Base-by-base conservation (phyloP, 1,140 invertebrate genomes). In the Pseudomyrmex flavicornis region DNA sequence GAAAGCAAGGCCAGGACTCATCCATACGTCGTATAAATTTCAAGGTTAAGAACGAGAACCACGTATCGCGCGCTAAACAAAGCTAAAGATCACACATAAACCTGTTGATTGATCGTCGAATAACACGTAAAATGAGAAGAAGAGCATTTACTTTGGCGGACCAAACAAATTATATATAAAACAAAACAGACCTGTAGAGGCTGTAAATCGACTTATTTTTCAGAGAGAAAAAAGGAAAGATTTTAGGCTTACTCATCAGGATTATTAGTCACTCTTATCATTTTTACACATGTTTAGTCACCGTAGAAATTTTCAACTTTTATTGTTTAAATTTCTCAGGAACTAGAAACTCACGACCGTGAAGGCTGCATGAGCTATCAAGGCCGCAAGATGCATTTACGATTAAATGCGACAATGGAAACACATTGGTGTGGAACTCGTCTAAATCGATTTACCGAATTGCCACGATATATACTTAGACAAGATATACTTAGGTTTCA, bases 371-470 rank as follows among this genome's bases (percentile, higher is more conserved):
- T 5, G n/a, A 58, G 15, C 13, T 59, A 73, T 0, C 12, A 73
- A 73, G 13, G 15, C 13, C 48, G 35, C 35, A n/a, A 46, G 12
- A 44, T 73, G 13, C 17, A 48, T 62, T 74, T 61, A 48, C n/a
- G 17, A 73, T 2, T 20, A 17, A 20, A 74, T 74, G 61, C 62
- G 35, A 62, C 62, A 62, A 48, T 8, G 1, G 13, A 48, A 48
- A 4, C 52, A 17, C 50, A 8, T 10, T 88, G 8, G 22, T 35
- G 69, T 66, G 62, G 44, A 72, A 46, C 2, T 8, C 5, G 9
- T n/a, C n/a, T 56, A 74, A 63, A 87, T 56, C 69, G 68, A 85
- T 69, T 84, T 75, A 50, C n/a, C 65, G 26, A 77, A 61, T 61
- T 61, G 58, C 59, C 44, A 50, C 54, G 17, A 20, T 58, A 84